Evolutionary conservation across 2,113 vertebrate genomes (phyloP).

Genomic region (Muscicapa adusta): DNA sequence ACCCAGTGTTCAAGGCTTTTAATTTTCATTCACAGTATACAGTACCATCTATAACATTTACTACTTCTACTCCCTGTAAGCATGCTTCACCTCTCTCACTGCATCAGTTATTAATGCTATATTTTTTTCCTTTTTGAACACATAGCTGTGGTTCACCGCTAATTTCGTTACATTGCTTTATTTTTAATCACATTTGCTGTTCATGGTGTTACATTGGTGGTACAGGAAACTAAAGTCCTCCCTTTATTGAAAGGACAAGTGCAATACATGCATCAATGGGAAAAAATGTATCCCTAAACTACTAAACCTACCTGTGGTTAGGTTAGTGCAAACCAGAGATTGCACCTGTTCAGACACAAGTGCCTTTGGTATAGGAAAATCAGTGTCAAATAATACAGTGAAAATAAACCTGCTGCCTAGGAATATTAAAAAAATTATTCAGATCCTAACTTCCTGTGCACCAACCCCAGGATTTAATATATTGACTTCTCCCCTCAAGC

Average conservation of each 20-base stretch:
- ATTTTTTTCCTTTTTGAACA: background rate
- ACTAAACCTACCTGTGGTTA: background rate
- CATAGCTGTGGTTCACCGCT: background rate
- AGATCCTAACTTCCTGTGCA: background rate
- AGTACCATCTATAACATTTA: constrained; percentile 33
- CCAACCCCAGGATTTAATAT: background rate
- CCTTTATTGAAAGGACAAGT: background rate
- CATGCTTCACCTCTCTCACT: constrained; percentile 19
- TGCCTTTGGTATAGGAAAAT: background rate
- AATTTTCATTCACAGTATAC: constrained; percentile 2
- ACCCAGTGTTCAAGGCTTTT: constrained; percentile 17
- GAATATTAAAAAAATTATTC: background rate
- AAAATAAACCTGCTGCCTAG: background rate
- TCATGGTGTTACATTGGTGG: background rate
- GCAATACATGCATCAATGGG: background rate
- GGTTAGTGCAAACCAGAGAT: background rate
- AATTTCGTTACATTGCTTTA: background rate
- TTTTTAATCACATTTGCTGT: constrained; percentile 12
- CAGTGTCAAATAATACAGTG: background rate
- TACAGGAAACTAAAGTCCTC: background rate
- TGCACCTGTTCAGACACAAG: background rate
- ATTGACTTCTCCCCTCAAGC: background rate
- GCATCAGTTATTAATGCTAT: constrained; percentile 30
- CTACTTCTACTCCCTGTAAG: constrained; percentile 23
- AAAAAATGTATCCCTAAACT: background rate